Conservation (phyloP, 2,113 vertebrate genomes). For the Lepisosteus osseus region DNA sequence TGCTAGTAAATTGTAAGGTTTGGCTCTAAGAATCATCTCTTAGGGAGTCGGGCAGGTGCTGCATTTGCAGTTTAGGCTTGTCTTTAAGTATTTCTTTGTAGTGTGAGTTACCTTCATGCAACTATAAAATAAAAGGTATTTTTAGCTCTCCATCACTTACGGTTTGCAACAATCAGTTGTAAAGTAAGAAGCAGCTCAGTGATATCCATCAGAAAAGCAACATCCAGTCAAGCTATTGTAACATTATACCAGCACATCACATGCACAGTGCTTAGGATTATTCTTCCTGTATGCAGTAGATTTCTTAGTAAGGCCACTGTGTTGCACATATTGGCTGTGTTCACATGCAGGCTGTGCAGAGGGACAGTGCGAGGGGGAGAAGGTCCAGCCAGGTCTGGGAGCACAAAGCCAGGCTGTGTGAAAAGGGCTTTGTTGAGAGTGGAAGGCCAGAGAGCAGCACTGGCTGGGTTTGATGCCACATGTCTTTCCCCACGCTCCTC, state of each 20-base stretch:
- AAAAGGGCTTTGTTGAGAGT: slow-evolving; percentile 5
- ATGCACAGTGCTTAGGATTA: not conserved
- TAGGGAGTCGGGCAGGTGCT: slow-evolving; percentile 15
- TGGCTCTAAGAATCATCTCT: slow-evolving; percentile 28
- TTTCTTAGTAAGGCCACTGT: not conserved
- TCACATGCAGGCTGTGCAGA: not conserved
- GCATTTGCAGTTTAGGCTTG: not conserved
- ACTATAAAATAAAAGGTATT: not conserved
- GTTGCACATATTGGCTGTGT: not conserved
- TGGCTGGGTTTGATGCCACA: slow-evolving; percentile 34
- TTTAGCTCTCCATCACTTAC: too few relatives aligned
- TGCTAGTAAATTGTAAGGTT: slow-evolving; percentile 42
- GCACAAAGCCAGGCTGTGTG: slow-evolving; percentile 1
- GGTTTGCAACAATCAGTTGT: too few relatives aligned
- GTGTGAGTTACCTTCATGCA: not conserved
- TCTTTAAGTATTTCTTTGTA: not conserved
- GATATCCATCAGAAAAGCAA: too few relatives aligned
- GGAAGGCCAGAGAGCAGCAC: not conserved
- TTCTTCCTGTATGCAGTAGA: not conserved
- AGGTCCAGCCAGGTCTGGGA: slow-evolving; percentile 2
- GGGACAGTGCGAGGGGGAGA: not conserved
- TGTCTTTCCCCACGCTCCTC: slow-evolving; percentile 19
- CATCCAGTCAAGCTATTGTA: too few relatives aligned
- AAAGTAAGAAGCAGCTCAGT: too few relatives aligned
- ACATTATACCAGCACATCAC: not conserved